Evolutionary conservation across 2,113 vertebrate species (phyloP).

Genomic region (Cnemophilus loriae): DNA sequence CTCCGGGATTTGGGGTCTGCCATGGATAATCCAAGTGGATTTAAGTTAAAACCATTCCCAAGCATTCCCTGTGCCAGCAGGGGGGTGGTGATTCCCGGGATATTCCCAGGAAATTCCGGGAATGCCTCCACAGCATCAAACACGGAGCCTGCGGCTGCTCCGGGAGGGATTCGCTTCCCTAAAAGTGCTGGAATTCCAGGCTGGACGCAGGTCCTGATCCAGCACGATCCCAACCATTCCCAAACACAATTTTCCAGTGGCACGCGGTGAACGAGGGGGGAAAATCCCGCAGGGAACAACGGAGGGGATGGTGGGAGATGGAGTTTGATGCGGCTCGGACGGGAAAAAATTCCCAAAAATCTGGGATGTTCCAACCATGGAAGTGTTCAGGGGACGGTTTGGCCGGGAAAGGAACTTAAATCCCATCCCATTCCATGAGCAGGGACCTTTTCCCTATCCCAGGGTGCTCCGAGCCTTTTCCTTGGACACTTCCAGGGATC

Average conservation of each 20-base stretch:
- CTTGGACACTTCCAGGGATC: background rate
- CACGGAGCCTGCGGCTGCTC: background rate
- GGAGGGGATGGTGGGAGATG: background rate
- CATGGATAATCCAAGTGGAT: background rate
- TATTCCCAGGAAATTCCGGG: no score
- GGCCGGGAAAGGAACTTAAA: background rate
- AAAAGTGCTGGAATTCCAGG: background rate
- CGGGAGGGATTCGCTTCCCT: background rate
- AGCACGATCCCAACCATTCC: background rate
- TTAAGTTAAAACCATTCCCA: background rate
- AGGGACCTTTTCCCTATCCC: background rate
- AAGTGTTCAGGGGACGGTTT: fast-evolving
- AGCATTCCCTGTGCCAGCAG: background rate
- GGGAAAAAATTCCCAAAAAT: background rate
- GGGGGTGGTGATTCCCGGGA: background rate
- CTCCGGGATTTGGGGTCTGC: background rate
- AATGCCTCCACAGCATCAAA: fast-evolving
- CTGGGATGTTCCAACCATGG: background rate
- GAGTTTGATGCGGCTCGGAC: background rate
- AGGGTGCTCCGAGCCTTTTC: fast-evolving
- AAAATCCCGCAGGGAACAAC: background rate
- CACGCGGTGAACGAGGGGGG: fast-evolving
- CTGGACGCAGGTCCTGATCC: background rate
- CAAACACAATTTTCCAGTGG: fast-evolving
- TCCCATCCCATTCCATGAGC: background rate